phyloP scores from a whole-genome alignment of 2,113 vertebrate genomes.

The Quiscalus mexicanus region DNA sequence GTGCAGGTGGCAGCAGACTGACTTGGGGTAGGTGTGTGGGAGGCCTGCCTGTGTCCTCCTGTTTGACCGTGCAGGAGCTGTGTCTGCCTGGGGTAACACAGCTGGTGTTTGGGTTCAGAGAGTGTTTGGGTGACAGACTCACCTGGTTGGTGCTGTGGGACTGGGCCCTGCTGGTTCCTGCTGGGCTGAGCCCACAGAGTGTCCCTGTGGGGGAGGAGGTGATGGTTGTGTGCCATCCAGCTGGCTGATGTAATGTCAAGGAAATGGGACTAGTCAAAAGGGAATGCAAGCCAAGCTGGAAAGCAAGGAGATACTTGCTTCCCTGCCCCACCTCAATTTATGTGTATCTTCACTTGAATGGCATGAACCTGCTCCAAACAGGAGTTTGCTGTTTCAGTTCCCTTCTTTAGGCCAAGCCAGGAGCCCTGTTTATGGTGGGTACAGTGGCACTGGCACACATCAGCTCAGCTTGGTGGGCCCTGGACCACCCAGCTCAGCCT shows the following conservation, averaged over 20 bases:
- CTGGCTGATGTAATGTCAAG: background rate
- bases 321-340: background rate
- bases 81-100: rapidly evolving
- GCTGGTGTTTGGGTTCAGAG: background rate
- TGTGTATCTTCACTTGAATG: background rate
- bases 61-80: rapidly evolving
- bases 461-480: background rate
- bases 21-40: background rate
- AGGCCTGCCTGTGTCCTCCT: background rate
- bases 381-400: background rate
- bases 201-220: background rate
- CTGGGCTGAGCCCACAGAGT: background rate
- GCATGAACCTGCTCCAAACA: background rate
- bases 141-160: background rate
- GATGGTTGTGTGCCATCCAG: background rate
- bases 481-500: background rate
- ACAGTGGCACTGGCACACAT: rapidly evolving
- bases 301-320: background rate
- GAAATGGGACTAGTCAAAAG: background rate
- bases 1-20: rapidly evolving
- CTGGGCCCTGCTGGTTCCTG: background rate
- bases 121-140: background rate
- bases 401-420: background rate
- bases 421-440: background rate
- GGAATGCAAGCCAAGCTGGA: background rate